Conservation (phyloP, 2,797 vertebrate genomes). For the Danio jaintianensis region DNA sequence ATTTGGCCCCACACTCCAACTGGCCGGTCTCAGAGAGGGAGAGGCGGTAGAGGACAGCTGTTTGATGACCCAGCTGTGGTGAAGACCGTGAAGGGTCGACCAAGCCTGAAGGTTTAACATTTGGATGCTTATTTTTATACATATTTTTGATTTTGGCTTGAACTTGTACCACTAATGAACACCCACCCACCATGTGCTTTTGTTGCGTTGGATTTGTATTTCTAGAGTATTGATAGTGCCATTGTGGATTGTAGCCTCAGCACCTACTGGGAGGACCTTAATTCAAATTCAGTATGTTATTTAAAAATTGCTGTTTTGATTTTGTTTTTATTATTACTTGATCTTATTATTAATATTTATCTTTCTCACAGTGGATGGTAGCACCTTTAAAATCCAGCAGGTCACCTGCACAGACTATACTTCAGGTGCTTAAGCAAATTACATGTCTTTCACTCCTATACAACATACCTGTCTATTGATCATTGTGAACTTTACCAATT, state of each 20-base stretch:
- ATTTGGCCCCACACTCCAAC: constrained; percentile 38
- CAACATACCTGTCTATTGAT: background rate
- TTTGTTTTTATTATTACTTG: background rate
- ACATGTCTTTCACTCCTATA: background rate
- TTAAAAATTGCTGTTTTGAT: background rate
- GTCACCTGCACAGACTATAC: constrained; percentile 69
- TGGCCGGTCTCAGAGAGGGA: constrained; percentile 55
- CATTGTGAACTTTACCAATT: background rate
- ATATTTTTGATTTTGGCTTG: background rate
- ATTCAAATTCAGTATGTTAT: constrained; percentile 76
- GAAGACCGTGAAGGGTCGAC: constrained; percentile 81
- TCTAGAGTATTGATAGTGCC: constrained; percentile 85
- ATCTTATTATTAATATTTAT: background rate
- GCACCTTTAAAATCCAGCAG: constrained; percentile 69
- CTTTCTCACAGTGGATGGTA: constrained; percentile 66
- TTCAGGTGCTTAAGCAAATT: constrained; percentile 72
- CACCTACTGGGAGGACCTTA: constrained; percentile 70
- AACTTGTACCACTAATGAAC: background rate
- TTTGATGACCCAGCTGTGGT: constrained; percentile 90
- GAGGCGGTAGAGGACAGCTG: constrained; percentile 67
- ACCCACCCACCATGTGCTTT: background rate
- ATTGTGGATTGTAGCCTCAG: constrained; percentile 84
- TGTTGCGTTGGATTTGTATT: background rate
- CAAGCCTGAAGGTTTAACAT: constrained; percentile 80
- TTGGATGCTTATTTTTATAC: background rate